Base-by-base conservation (phyloP, 2,888 invertebrate species). In the Plagodis pulveraria region DNA sequence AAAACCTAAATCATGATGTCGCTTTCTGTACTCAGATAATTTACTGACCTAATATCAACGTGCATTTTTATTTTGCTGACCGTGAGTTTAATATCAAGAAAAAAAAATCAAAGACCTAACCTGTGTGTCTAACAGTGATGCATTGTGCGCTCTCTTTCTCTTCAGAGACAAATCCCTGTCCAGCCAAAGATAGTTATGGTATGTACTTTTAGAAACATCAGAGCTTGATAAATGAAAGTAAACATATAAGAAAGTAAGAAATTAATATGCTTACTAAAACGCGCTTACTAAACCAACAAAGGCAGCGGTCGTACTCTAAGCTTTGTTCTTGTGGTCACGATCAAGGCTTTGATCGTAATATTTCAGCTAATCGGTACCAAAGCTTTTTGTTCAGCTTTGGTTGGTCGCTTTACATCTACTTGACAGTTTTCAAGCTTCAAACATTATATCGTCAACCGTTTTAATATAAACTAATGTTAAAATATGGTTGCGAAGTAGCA, bases 331-430 rank as follows among this genome's bases (percentile, higher is more conserved):
- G 70, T 54, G 65, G 67, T 49, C 67, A 66, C 65, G 73, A 73
- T 76, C 77, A 71, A 8, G 72, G 69, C 72, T 80, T 80, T 77
- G 79, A 79, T 81, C 77, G 75, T 76, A 79, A 81, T 82, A 83
- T 77, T 80, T 82, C 69, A 78, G 73, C 73, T 69, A 70, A 65
- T 62, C 66, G 58, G 64, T 67, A 63, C 70, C 66, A 64, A 62
- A 71, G 76, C 69, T 78, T 82, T 84, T 80, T 78, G 78, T 77
- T 80, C 71, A 74, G 69, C 69, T 63, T 63, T 68, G 78, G 72
- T 79, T 75, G 72, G 74, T 70, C 22, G 12, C 47, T 41, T 22
- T 56, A 45, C 10, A 10, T 5, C 0, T 9, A 12, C 5, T 5
- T 38, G 6, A 41, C 56, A 50, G 56, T 50, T 11, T 8, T n/a